A percentile compares a stretch with the other conserved stretches of the same genome.
phyloP scores from a whole-genome alignment of 2,888 invertebrate genomes.

The Phaedon cochleariae region DNA sequence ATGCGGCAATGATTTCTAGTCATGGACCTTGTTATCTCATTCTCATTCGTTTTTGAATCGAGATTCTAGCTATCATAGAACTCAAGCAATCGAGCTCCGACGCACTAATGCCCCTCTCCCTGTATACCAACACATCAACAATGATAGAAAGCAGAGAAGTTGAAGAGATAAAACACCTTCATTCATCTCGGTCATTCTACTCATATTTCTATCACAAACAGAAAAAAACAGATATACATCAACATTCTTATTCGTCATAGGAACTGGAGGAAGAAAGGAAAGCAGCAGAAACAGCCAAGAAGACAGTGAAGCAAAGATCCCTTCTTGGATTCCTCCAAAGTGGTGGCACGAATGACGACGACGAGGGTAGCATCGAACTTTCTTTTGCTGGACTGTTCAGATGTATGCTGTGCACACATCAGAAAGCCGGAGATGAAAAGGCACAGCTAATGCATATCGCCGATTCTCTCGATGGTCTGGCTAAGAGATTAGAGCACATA shows the following conservation, averaged over 20 bases:
- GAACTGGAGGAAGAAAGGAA: conserved; percentile 90
- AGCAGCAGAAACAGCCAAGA: conserved; percentile 82
- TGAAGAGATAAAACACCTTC: too few relatives aligned
- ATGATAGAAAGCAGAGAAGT: too few relatives aligned
- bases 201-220: too few relatives aligned
- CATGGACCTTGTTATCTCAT: too few relatives aligned
- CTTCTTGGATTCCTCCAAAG: conserved; percentile 82
- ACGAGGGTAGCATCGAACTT: conserved; percentile 90
- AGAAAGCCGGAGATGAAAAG: conserved; percentile 87
- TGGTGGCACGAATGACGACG: conserved; percentile 75
- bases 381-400: conserved; percentile 90
- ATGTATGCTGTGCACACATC: conserved; percentile 89
- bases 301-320: conserved; percentile 83
- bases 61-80: too few relatives aligned
- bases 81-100: too few relatives aligned
- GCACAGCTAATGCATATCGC: conserved; percentile 86
- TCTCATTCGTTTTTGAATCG: too few relatives aligned
- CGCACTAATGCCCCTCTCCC: too few relatives aligned
- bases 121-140: too few relatives aligned
- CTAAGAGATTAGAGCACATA: conserved; percentile 80
- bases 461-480: conserved; percentile 81
- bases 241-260: conserved; percentile 55
- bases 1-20: too few relatives aligned
- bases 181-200: too few relatives aligned
- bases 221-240: too few relatives aligned